Base-by-base conservation (phyloP, 1,140 invertebrate species). In the Agrypnia vestita region DNA sequence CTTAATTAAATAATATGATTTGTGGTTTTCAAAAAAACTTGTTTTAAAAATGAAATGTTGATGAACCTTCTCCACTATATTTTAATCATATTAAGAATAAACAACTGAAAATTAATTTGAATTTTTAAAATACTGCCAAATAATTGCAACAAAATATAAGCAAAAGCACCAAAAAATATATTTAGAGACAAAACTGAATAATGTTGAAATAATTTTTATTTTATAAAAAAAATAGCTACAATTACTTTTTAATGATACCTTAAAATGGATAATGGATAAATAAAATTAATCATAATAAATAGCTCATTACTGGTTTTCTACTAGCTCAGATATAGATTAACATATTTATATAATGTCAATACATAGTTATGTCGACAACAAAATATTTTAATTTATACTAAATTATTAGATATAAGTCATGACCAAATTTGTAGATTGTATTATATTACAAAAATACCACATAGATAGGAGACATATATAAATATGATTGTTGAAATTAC, bases 341-440 rank as follows among this genome's bases (percentile, higher is more conserved):
- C 13, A 71, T 71, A 71, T 15, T 51, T 71, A 25, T 71, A 51
- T 44, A 47, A 4, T n/a, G n/a, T 25, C 47, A 51, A 25, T 19
- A 53, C 13, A 49, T 25, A n/a, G 13, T 17, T 44, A n/a, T n/a
- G 35, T 76, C 46, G n/a, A 61, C 12, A 56, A 15, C 15, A 0
- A 59, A 61, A 46, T 80, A n/a, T 71, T 77, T 43, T 21, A 46
- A 59, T 51, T 35, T 35, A 35, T 35, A 35, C 7, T 64, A 78
- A 79, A 81, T 75, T 69, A 19, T 76, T 82, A 82, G 81, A 15
- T 64, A 15, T 83, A 83, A 83, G 79, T 76, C 79, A 83, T 80
- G 82, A 83, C 82, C 82, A 83, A 83, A 78, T 78, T 77, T 74
- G 76, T 83, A 83, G 78, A 76, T 67, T 75, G 46, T 69, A 74